Percentiles rank a stretch among this genome's conserved stretches.
These are phyloP conservation scores for Dryobotodes eremita DNA, from an alignment of 2,888 invertebrate genomes.

Conservation along the genomic window DNA sequence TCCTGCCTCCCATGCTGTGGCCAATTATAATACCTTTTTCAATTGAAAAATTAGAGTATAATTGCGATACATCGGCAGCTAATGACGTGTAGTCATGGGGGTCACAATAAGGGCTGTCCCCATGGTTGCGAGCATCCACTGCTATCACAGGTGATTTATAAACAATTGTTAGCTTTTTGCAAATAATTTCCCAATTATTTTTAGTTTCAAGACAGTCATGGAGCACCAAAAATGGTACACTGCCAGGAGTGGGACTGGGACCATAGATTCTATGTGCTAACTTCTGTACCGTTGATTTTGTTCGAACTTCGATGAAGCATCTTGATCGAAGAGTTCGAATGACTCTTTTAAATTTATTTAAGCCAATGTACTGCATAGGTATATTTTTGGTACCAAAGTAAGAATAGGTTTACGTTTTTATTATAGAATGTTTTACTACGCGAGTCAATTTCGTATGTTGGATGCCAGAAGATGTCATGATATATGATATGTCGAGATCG, in stretches of 20 bases:
- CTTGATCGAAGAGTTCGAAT: constrained; percentile 15
- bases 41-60: constrained; percentile 43
- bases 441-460: constrained; percentile 8
- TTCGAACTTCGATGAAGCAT: neutral
- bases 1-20: constrained; percentile 98
- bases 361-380: constrained; percentile 2
- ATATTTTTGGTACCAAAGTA: neutral
- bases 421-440: neutral
- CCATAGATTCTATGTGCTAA: constrained; percentile 55
- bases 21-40: constrained; percentile 92
- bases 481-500: neutral
- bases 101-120: constrained; percentile 95
- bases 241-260: constrained; percentile 32
- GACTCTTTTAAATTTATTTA: constrained; percentile 4
- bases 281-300: constrained; percentile 34
- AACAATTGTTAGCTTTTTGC: constrained; percentile 92
- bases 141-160: constrained; percentile 93
- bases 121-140: constrained; percentile 97
- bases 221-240: constrained; percentile 90
- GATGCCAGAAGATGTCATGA: constrained; percentile 1
- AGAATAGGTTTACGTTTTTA: neutral
- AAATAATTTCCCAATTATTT: constrained; percentile 96
- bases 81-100: constrained; percentile 50
- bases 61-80: constrained; percentile 49
- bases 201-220: constrained; percentile 97